A percentile compares a stretch with the other conserved stretches of the same genome.
These are phyloP conservation scores for Anoura caudifer DNA, from an alignment of 2,113 vertebrate genomes.

Conservation along the genomic window DNA sequence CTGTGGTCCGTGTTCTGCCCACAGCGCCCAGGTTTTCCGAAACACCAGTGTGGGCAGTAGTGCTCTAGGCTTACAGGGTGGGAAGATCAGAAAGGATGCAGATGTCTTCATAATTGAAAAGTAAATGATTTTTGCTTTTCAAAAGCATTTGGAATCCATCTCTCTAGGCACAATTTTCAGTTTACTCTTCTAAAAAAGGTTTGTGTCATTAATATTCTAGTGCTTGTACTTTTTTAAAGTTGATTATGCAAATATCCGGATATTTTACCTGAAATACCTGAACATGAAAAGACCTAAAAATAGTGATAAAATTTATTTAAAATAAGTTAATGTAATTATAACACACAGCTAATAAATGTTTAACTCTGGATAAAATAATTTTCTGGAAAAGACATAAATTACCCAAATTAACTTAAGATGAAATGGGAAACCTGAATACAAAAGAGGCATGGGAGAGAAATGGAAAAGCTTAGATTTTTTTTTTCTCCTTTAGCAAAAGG, in stretches of 20 bases:
- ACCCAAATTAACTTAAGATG: not conserved
- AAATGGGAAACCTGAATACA: not conserved
- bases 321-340: not conserved
- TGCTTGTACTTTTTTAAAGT: not conserved
- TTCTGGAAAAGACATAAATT: constrained; percentile 6
- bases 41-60: not conserved
- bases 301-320: not conserved
- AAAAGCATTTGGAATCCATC: not conserved
- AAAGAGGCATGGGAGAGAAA: not conserved
- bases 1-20: not conserved
- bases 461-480: not conserved
- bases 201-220: not conserved
- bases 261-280: not conserved
- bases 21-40: not conserved
- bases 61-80: accelerated
- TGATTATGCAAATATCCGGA: not conserved
- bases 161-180: not conserved
- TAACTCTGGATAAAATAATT: constrained; percentile 20
- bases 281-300: not conserved
- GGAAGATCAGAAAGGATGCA: not conserved
- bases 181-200: not conserved
- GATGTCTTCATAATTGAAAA: not conserved
- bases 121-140: not conserved
- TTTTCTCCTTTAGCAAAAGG: not conserved
- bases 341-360: not conserved